Evolutionary conservation across 2,113 vertebrate genomes (phyloP), one percentile per base, ranked within the genome.

Genomic region (Hiodon tergisus): DNA sequence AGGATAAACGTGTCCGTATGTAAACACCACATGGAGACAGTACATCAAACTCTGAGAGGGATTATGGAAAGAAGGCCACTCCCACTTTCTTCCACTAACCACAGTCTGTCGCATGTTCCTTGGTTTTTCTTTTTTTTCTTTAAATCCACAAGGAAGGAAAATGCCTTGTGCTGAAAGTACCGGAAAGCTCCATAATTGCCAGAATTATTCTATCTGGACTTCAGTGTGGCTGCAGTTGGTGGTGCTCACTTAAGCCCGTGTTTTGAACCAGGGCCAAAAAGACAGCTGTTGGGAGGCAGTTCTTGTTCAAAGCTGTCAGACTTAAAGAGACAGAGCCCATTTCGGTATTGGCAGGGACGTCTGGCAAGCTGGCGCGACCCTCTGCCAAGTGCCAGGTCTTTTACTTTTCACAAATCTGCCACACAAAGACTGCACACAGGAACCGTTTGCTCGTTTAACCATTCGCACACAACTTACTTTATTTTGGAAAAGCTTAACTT

Each of bases 271-370:
- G 86, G 88, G 95, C 96, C 96, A 98, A 93, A 86, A 88, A 94
- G 95, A 96, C 96, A 99, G 96, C 97, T 99, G 97, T 95, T 95
- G 93, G 84, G 91, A 94, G 89, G 92, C 93, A 94, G 90, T 89
- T 90, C 93, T 93, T 88, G 90, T 94, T 95, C 89, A 92, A 93
- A 95, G 94, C 93, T 95, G 93, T 94, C 94, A 91, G 88, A 91
- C 92, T 91, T 88, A 91, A 91, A 93, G 93, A 88, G 90, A 90
- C 87, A 91, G 83, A 81, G 74, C 79, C 82, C 77, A 82, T 82
- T 65, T 82, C 74, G 63, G 54, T 67, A 51, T 77, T 65, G 69
- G 80, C 47, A 78, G 82, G 79, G 84, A 80, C 80, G 87, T 91
- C 88, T 89, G 89, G 88, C 89, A 84, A 81, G 78, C 72, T 81